Evolutionary conservation across 2,113 vertebrate genomes (phyloP), one percentile per base, ranked within the genome.

Genomic region (Anas platyrhynchos): DNA sequence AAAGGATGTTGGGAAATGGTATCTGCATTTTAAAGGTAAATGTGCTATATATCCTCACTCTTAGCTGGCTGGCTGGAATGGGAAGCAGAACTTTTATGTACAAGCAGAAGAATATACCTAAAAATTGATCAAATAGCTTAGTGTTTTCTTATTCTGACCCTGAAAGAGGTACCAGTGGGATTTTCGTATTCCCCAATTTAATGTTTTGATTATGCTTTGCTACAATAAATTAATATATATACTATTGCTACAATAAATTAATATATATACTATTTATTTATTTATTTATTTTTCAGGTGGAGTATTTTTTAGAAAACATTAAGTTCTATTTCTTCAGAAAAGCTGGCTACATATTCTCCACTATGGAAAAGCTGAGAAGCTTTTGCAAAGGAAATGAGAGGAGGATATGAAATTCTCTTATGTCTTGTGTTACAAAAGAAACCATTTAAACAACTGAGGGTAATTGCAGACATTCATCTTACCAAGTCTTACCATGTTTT

Each of bases 1-100:
- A 52, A 90, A 48, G 22, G 27, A 38, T 16, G 10, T 6, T 69
- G 36, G 81, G 43, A 94, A 89, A 67, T 10, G 62, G 3, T 55
- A 23, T 5, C 31, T 75, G 25, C 16, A 29, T 87, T 92, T 94
- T 46, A 87, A 84, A 92, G 88, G 77, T 63, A 86, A 95, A 72
- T 56, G 38, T 87, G 14, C 11, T 63, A 18, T 44, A 58, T 61
- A 52, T 68, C 72, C 13, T 62, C 65, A 9, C 22, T 68, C 15
- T 87, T 75, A 62, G 59, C 34, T 87, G 29, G 9, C 32, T 61
- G 72, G 20, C 52, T 83, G 4, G 20, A 89, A 86, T 32, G 17
- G 32, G 26, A 82, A 82, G 8, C 9, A 79, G 32, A 66, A 9
- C 1, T 85, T 74, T 50, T 34, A 80, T 43, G 27, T 6, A n/a